phyloP scores from a whole-genome alignment of 2,888 invertebrate genomes.

The Eledone cirrhosa region DNA sequence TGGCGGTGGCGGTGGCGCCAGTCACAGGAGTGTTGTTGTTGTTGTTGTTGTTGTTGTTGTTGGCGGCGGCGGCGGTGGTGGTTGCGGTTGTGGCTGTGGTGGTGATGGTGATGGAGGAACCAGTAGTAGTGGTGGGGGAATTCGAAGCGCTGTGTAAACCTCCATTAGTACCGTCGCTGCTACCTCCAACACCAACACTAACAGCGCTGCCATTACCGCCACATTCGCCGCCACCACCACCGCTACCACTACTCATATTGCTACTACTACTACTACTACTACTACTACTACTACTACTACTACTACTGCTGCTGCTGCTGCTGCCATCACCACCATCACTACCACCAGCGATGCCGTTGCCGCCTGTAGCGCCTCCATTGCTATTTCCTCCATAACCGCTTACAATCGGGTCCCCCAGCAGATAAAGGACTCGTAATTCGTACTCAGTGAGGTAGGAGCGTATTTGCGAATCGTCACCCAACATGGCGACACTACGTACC shows the following conservation, averaged over 20 bases:
- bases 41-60: too few species aligned
- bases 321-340: not conserved
- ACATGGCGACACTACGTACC: not conserved
- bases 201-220: too few species aligned
- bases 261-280: not conserved
- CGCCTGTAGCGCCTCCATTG: not conserved
- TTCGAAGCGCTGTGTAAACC: too few species aligned
- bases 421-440: conserved; percentile 11
- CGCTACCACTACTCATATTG: not conserved
- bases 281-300: not conserved
- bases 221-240: not conserved
- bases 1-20: too few species aligned
- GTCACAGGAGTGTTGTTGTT: too few species aligned
- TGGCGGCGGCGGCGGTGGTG: too few species aligned
- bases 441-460: conserved; percentile 22
- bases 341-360: conserved; percentile 5
- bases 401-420: conserved; percentile 5
- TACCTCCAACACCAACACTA: too few species aligned
- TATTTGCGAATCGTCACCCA: conserved; percentile 1
- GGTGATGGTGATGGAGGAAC: too few species aligned
- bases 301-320: too few species aligned
- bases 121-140: too few species aligned
- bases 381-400: not conserved
- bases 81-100: too few species aligned
- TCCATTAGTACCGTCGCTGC: too few species aligned